Conservation (phyloP, 2,113 vertebrate genomes). For the Anas platyrhynchos region DNA sequence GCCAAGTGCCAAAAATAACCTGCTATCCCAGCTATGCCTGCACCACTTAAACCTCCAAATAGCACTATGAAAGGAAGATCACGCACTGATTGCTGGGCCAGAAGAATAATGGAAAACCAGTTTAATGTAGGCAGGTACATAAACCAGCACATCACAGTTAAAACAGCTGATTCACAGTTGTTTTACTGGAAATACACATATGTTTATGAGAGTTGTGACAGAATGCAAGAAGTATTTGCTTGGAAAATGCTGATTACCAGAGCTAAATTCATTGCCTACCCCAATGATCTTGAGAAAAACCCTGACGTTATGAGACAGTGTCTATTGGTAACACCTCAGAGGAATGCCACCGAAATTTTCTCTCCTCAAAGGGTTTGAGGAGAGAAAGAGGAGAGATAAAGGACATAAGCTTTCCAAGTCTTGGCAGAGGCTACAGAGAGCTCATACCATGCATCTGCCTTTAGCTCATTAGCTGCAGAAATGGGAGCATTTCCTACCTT, state of each 20-base stretch:
- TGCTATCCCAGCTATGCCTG: background rate
- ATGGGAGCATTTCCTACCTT: background rate
- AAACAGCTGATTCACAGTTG: background rate
- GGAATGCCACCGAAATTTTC: background rate
- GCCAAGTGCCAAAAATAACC: background rate
- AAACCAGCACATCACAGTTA: background rate
- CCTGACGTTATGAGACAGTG: background rate
- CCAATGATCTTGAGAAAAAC: background rate
- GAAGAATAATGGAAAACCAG: background rate
- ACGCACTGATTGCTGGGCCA: background rate
- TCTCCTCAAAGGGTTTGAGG: background rate
- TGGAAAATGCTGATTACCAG: background rate
- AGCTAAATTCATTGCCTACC: background rate
- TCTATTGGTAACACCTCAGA: background rate
- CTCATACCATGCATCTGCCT: background rate
- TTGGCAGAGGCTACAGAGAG: background rate
- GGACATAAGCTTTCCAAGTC: background rate
- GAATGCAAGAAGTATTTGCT: background rate
- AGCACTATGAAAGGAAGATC: fast-evolving
- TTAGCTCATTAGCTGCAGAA: background rate
- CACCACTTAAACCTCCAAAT: background rate
- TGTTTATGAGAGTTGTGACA: background rate
- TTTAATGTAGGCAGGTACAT: background rate
- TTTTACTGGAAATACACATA: background rate
- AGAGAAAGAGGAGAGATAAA: no score